Evolutionary conservation across 2,888 invertebrate species (phyloP), one percentile per base, ranked within the genome.

Genomic region (Pseudococcus longispinus): DNA sequence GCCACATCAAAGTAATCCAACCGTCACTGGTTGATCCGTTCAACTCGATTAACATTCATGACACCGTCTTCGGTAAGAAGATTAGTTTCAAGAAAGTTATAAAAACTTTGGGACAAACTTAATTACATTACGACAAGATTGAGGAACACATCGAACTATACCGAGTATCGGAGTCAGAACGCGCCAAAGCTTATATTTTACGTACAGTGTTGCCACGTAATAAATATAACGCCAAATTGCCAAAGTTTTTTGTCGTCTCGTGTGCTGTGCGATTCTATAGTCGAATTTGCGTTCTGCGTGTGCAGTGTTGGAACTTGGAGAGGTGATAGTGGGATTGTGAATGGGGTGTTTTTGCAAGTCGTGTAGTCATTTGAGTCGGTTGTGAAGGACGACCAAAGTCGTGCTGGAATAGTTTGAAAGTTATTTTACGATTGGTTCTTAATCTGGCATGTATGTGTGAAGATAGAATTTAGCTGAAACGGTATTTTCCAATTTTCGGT

Each of bases 41-140:
- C 85, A 44, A 85, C 85, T 85, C 85, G 85, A 85, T 85, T 85
- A 85, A 85, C 85, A 85, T 85, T 85, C 85, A 85, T 85, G 85
- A 85, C 85, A 77, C 85, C 85, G 74, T 85, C 85, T 74, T 74
- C 85, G 74, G 85, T 85, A 85, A 85, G 85, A 85, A 85, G 85
- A 85, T 85, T 85, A 85, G 85, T 85, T 85, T 85, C 85, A 85
- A 85, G 85, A 85, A 85, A 85, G 85, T 85, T 85, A 85, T 85
- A 85, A 85, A 85, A 85, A 85, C 74, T 85, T 85, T 85, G 29
- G 74, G 74, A 85, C 77, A 85, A 85, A 85, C 85, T 85, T 85
- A 85, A 85, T 85, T 85, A 85, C 85, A 85, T 85, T 85, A 84
- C 65, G 83, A 85, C 85, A 85, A 85, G 85, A 85, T 77, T 85